Percentiles rank a stretch among this genome's conserved stretches.
Conservation (phyloP, 2,888 invertebrate species). For the Eupithecia abbreviata region DNA sequence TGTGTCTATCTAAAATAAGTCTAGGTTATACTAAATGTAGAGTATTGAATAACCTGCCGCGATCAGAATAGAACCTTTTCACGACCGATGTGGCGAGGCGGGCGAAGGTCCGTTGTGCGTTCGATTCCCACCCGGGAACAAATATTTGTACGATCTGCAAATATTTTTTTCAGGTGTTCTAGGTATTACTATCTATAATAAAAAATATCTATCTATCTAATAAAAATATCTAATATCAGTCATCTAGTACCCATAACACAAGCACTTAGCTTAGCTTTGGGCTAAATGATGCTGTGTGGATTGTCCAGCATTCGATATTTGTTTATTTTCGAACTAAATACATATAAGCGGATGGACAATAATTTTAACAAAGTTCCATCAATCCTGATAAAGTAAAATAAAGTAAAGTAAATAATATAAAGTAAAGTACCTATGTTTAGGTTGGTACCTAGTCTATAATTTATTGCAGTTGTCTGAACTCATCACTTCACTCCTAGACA, state of each 20-base stretch:
- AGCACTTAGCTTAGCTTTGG: no score
- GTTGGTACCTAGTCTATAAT: not conserved
- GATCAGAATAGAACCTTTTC: not conserved
- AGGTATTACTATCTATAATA: no score
- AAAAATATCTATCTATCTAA: no score
- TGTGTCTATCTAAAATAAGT: not conserved
- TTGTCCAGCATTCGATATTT: no score
- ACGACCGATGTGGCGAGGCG: no score
- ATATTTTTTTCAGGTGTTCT: no score
- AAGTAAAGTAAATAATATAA: not conserved
- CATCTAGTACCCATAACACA: no score
- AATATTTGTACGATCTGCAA: no score
- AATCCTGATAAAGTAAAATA: not conserved
- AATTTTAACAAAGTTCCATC: not conserved
- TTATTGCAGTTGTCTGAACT: not conserved
- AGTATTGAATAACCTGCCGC: not conserved
- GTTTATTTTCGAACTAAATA: not conserved
- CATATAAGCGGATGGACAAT: not conserved
- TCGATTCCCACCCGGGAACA: no score
- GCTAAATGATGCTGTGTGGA: no score
- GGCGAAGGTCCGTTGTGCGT: no score
- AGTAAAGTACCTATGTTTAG: not conserved
- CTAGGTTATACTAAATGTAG: not conserved
- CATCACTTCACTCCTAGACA: not conserved
- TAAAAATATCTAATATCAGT: no score